These are phyloP conservation scores for Corythornis madagascariensis DNA, from an alignment of 2,113 vertebrate genomes.

Conservation along the genomic window DNA sequence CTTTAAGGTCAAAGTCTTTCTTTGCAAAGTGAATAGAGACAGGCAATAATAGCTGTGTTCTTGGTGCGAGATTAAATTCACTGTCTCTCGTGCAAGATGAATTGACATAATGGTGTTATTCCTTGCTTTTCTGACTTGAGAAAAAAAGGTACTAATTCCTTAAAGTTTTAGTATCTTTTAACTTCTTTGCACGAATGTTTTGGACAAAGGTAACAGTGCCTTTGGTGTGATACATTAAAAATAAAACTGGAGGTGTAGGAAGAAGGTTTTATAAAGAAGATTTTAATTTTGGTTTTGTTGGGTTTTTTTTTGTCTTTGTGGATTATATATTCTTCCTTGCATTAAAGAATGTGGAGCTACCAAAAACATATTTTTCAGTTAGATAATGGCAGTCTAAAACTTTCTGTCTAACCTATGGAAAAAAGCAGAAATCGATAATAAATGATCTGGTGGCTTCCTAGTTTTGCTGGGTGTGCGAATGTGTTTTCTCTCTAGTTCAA, in stretches of 20 bases:
- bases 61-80: not conserved
- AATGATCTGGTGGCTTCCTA: not conserved
- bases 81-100: not conserved
- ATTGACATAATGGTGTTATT: not conserved
- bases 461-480: not conserved
- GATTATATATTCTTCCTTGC: not conserved
- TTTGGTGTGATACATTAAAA: not conserved
- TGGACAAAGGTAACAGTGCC: not conserved
- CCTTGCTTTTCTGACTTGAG: not conserved
- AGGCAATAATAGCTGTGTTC: not conserved
- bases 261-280: not conserved
- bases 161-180: not conserved
- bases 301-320: not conserved
- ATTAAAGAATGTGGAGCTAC: not conserved
- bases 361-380: not conserved
- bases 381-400: not conserved
- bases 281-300: not conserved
- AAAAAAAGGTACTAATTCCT: not conserved
- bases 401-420: not conserved
- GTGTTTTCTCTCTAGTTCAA: slow-evolving; percentile 49
- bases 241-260: not conserved
- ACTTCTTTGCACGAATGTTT: not conserved
- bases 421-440: slow-evolving; percentile 10
- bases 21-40: not conserved
- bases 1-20: slow-evolving; percentile 48